Conservation (phyloP, 2,888 invertebrate species). For the Pyrochroa serraticornis region DNA sequence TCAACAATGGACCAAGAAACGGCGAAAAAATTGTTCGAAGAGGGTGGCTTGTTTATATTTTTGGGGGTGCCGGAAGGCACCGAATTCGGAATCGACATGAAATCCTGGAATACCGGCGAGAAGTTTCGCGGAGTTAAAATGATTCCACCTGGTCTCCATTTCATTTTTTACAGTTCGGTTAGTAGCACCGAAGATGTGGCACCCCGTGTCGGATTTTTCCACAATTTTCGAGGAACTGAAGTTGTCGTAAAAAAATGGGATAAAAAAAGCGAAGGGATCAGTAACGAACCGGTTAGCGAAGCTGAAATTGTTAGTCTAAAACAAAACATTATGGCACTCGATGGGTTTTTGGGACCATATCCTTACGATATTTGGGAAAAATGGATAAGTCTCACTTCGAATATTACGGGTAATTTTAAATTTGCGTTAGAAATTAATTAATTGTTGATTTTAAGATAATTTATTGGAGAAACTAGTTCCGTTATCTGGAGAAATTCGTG, state of each 20-base stretch:
- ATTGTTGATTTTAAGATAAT: constrained; percentile 51
- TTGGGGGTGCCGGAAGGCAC: constrained; percentile 88
- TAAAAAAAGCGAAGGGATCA: constrained; percentile 74
- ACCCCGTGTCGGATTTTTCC: constrained; percentile 74
- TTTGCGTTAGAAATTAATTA: background rate
- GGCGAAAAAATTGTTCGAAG: constrained; percentile 75
- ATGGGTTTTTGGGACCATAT: constrained; percentile 85
- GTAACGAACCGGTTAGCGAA: constrained; percentile 67
- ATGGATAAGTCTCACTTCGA: constrained; percentile 80
- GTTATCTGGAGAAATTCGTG: constrained; percentile 74
- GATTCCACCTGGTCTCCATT: constrained; percentile 97
- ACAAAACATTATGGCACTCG: constrained; percentile 73
- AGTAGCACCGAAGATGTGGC: constrained; percentile 68
- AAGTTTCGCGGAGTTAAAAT: constrained; percentile 96
- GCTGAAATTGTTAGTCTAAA: constrained; percentile 70
- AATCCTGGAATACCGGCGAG: constrained; percentile 87
- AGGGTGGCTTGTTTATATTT: constrained; percentile 84
- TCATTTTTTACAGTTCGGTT: constrained; percentile 82
- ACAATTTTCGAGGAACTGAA: constrained; percentile 82
- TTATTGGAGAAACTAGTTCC: constrained; percentile 72
- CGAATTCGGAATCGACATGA: constrained; percentile 96
- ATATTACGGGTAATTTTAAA: constrained; percentile 64
- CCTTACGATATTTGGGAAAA: constrained; percentile 87
- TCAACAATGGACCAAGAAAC: constrained; percentile 72
- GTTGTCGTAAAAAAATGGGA: constrained; percentile 91